Evolutionary conservation across 2,113 vertebrate species (phyloP).

Genomic region (Chloebia gouldiae): DNA sequence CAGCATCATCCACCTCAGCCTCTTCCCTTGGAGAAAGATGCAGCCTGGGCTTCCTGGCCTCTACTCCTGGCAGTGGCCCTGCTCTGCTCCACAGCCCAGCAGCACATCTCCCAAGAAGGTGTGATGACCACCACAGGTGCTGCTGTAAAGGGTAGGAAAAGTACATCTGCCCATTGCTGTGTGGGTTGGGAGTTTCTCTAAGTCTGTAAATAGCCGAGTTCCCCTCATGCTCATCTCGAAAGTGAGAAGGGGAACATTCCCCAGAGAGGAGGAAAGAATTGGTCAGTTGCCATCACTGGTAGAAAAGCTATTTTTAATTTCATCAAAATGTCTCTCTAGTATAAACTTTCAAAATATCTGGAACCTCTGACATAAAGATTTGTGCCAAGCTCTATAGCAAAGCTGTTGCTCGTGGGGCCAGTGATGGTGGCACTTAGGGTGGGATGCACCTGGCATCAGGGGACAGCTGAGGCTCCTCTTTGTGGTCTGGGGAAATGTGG

Average conservation of each 20-base stretch:
- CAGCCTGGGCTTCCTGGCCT: background rate
- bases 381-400: fast-evolving
- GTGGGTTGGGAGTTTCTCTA: background rate
- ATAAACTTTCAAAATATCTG: constrained; percentile 1
- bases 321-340: constrained; percentile 1
- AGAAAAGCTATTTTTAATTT: constrained; percentile 40
- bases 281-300: fast-evolving
- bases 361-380: background rate
- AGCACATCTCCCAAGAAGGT: fast-evolving
- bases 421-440: background rate
- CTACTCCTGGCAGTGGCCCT: too few relatives aligned
- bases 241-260: constrained; percentile 21
- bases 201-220: background rate
- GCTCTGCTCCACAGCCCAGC: background rate
- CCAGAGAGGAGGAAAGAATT: background rate
- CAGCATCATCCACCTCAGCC: background rate
- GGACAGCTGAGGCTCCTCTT: background rate
- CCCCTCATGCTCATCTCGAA: background rate
- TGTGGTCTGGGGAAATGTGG: background rate
- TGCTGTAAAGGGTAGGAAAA: background rate
- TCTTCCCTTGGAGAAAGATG: background rate
- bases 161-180: fast-evolving
- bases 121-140: fast-evolving
- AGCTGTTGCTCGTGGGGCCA: fast-evolving
- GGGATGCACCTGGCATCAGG: background rate